These are phyloP conservation scores for Morinoia aosen DNA, from an alignment of 2,888 invertebrate species.

Conservation along the genomic window DNA sequence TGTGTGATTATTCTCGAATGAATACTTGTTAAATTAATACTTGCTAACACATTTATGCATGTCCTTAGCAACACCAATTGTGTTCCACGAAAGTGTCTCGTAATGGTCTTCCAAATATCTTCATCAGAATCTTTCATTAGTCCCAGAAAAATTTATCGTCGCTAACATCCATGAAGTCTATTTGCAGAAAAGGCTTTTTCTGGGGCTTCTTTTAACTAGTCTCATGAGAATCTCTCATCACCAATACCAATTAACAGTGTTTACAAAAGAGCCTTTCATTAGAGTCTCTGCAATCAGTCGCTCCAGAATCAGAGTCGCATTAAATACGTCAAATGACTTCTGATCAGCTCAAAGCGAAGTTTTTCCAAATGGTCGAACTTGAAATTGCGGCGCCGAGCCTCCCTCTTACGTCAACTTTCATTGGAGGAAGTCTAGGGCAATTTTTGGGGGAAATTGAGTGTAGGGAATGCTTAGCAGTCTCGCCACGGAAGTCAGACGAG, in stretches of 20 bases:
- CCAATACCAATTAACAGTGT: neutral
- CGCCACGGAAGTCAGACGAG: neutral
- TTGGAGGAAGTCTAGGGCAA: neutral
- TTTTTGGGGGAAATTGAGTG: neutral
- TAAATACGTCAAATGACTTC: neutral
- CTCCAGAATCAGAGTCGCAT: neutral
- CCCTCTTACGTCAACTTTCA: slow-evolving; percentile 10
- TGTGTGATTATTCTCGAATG: too few species aligned
- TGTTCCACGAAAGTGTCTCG: neutral
- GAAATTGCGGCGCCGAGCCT: neutral
- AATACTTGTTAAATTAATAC: too few species aligned
- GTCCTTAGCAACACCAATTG: too few species aligned
- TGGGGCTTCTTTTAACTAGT: neutral
- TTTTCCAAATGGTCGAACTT: slow-evolving; percentile 17
- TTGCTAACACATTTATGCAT: too few species aligned
- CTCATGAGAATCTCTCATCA: neutral
- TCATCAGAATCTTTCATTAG: neutral
- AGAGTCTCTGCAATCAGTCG: neutral
- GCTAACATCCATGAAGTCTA: neutral
- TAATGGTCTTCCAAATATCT: neutral
- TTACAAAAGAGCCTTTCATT: neutral
- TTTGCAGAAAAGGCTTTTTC: too few species aligned
- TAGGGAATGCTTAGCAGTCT: neutral
- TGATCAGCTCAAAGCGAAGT: neutral
- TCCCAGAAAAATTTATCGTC: neutral